These are phyloP conservation scores for Climacteris rufus DNA, from an alignment of 2,113 vertebrate genomes.

Conservation along the genomic window DNA sequence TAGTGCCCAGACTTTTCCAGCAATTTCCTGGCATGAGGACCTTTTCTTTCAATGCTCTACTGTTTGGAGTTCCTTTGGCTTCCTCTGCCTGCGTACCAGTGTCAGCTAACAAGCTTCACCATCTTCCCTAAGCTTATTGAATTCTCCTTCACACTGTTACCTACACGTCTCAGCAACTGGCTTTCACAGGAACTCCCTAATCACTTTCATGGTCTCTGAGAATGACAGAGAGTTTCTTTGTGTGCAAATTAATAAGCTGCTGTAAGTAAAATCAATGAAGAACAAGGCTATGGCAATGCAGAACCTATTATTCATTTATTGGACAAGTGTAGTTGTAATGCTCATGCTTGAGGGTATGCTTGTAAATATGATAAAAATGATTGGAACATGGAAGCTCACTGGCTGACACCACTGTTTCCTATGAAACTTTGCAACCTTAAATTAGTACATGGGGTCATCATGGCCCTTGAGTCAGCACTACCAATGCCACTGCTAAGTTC, in stretches of 20 bases:
- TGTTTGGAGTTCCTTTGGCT: not conserved
- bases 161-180: not conserved
- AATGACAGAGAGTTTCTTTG: not conserved
- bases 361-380: not conserved
- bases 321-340: not conserved
- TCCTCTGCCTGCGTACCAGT: not conserved
- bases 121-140: not conserved
- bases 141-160: not conserved
- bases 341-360: not conserved
- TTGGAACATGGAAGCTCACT: not conserved
- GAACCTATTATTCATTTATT: constrained; percentile 39
- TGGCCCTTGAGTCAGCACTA: not conserved
- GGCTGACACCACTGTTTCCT: not conserved
- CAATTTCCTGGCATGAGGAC: not conserved
- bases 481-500: not conserved
- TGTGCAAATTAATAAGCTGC: not conserved
- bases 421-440: not conserved
- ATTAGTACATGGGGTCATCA: not conserved
- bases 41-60: not conserved
- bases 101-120: not conserved
- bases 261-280: not conserved
- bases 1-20: not conserved
- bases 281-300: constrained; percentile 2
- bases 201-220: not conserved
- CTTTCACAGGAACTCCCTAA: not conserved